phyloP scores from a whole-genome alignment of 1,140 invertebrate species.

The Carcinoscorpius rotundicauda region DNA sequence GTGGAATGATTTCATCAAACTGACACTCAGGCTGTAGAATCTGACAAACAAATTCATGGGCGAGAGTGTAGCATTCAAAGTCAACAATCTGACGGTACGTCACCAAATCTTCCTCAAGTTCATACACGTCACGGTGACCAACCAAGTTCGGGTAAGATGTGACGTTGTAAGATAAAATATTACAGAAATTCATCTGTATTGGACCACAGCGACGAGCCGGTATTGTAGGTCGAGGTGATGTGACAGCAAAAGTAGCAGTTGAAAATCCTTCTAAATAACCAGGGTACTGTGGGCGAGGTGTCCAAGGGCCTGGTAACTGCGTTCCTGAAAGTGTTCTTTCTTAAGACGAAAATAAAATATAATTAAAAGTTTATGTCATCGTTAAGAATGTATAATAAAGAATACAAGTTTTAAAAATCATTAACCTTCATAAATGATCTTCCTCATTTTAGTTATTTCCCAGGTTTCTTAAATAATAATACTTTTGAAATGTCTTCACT shows the following conservation, averaged over 20 bases:
- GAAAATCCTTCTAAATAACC: conserved; percentile 30
- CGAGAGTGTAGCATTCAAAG: conserved; percentile 69
- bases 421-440: too few species aligned
- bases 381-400: too few species aligned
- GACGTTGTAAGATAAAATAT: conserved; percentile 51
- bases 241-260: conserved; percentile 30
- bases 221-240: background rate
- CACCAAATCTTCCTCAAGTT: conserved; percentile 61
- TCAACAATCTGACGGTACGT: conserved; percentile 68
- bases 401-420: too few species aligned
- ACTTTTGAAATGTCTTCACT: too few species aligned
- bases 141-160: conserved; percentile 75
- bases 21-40: conserved; percentile 64
- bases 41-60: conserved; percentile 74
- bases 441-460: too few species aligned
- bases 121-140: conserved; percentile 45
- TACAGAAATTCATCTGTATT: conserved; percentile 53
- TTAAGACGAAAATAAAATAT: conserved; percentile 3
- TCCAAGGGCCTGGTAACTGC: conserved; percentile 18
- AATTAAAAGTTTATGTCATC: background rate
- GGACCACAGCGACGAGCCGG: conserved; percentile 49
- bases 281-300: conserved; percentile 21
- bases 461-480: too few species aligned
- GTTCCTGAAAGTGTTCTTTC: conserved; percentile 14
- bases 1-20: conserved; percentile 45